These are phyloP conservation scores for Neosilurus hyrtlii DNA, from an alignment of 2,797 vertebrate species.

Conservation along the genomic window DNA sequence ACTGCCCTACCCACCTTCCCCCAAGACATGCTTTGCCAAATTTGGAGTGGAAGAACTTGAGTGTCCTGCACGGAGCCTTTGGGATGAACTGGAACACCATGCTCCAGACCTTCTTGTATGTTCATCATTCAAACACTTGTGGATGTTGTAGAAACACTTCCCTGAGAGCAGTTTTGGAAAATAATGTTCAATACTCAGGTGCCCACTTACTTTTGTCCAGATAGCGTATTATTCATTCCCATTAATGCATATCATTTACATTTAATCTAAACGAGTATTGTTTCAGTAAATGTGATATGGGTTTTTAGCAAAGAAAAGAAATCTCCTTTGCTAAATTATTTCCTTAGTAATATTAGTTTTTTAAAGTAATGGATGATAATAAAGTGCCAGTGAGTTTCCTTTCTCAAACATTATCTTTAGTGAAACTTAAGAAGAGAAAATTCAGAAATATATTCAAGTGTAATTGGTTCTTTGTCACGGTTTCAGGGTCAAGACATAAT, in stretches of 20 bases:
- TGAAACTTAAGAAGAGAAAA: not conserved
- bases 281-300: not conserved
- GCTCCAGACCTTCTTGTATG: no score
- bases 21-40: no score
- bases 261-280: not conserved
- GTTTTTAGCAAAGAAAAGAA: not conserved
- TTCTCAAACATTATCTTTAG: not conserved
- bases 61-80: no score
- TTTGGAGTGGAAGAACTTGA: no score
- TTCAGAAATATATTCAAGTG: not conserved
- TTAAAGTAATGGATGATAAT: not conserved
- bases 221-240: not conserved
- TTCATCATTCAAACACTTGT: no score
- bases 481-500: constrained; percentile 14
- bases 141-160: not conserved
- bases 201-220: not conserved
- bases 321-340: not conserved
- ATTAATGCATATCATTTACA: not conserved
- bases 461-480: not conserved
- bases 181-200: not conserved
- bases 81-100: no score
- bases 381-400: not conserved
- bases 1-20: no score
- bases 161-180: not conserved
- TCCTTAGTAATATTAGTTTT: not conserved